Base-by-base conservation (phyloP, 2,113 vertebrate genomes). In the Propithecus coquereli region DNA sequence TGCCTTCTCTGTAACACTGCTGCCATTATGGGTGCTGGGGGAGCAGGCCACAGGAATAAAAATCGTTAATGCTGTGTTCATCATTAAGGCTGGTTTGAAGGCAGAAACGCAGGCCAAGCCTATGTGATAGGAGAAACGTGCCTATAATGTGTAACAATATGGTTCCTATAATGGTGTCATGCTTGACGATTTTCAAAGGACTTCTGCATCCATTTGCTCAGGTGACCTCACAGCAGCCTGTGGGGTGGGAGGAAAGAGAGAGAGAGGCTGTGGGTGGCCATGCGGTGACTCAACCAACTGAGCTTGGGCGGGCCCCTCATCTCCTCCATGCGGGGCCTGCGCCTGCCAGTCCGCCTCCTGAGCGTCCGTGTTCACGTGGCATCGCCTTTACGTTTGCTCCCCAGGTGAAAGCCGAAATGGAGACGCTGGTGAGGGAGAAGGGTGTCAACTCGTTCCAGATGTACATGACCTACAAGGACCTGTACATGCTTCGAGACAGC, bases 391-490 rank as follows among this genome's bases (percentile, higher is more conserved):
- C 27, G 1, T 73, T 23, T 73, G n/a, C 91, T 61, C 95, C 81
- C 59, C 97, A 99, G 99, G 99, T 99, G 80, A 99, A 98, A 92
- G 98, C 98, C 1, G 99, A 99, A 98, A 99, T 99, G 99, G 99
- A 99, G 99, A 99, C 98, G 0, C 98, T 99, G 97, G 99, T 99
- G 95, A 98, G 99, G 81, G 99, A 99, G 95, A 98, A 99, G 94
- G 99, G 99, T 0, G 99, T 99, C 95, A 99, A 99, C 98, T 99
- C 99, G 17, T 99, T 99, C 97, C 99, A 99, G 99, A 99, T 99
- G 99, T 99, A 99, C 98, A 99, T 99, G 99, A 99, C 99, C 96
- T 99, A 99, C 97, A 99, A 99, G 98, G 99, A 99, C 94, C 96
- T 98, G 97, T 99, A 99, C 98, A 99, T 99, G 99, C 99, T 99